These are phyloP conservation scores for Athalia cordata DNA, from an alignment of 2,888 invertebrate genomes.

Conservation along the genomic window DNA sequence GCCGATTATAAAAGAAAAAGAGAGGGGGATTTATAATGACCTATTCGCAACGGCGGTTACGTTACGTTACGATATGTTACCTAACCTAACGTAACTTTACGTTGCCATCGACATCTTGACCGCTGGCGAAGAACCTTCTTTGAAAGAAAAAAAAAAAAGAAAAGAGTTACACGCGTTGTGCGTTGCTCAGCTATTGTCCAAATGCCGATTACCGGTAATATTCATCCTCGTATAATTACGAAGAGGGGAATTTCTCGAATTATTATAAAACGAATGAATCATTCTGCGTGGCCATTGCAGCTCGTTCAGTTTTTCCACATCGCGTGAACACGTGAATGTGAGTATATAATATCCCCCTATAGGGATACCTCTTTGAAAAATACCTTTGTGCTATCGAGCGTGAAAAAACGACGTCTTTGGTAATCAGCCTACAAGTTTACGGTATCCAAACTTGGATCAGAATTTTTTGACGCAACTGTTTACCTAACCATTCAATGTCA, in stretches of 20 bases:
- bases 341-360: neutral
- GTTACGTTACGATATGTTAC: too few species aligned
- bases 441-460: neutral
- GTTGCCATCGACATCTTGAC: neutral
- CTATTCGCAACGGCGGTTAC: too few species aligned
- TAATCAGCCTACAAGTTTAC: neutral
- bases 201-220: too few species aligned
- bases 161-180: too few species aligned
- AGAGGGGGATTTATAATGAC: neutral
- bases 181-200: too few species aligned
- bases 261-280: neutral
- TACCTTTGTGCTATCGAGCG: neutral
- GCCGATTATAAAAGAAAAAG: neutral
- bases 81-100: too few species aligned
- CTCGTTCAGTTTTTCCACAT: too few species aligned
- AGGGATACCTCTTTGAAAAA: neutral
- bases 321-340: too few species aligned
- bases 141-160: too few species aligned
- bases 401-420: neutral
- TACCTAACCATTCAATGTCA: conserved; percentile 1
- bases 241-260: neutral
- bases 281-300: too few species aligned
- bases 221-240: neutral
- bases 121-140: neutral
- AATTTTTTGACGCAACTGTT: neutral